A percentile compares a stretch with the other conserved stretches of the same genome.
Conservation (phyloP, 2,797 vertebrate species). For the Xenops minutus region DNA sequence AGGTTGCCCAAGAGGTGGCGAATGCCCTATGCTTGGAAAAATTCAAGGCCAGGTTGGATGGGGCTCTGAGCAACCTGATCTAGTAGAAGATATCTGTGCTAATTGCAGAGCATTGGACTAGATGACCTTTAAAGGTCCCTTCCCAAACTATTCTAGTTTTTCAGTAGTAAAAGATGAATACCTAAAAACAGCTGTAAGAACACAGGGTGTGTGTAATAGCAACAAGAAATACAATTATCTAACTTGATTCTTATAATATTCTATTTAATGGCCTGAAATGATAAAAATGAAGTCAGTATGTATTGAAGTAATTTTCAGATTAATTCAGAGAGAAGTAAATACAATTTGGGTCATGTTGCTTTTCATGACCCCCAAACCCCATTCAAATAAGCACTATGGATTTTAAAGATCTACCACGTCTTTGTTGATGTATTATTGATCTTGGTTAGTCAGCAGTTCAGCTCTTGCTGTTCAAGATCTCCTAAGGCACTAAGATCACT, state of each 20-base stretch:
- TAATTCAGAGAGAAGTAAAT: constrained; percentile 40
- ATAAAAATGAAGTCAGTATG: background rate
- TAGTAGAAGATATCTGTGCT: background rate
- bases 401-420: constrained; percentile 20
- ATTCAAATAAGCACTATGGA: constrained; percentile 30
- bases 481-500: background rate
- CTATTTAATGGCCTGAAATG: background rate
- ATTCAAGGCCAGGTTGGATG: background rate
- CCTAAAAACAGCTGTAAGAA: background rate
- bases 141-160: background rate
- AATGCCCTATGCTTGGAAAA: background rate
- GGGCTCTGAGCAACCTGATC: background rate
- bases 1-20: background rate
- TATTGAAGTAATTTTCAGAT: constrained; percentile 1
- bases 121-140: background rate
- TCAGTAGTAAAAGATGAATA: background rate
- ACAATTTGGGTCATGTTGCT: constrained; percentile 15
- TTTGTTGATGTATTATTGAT: constrained; percentile 52
- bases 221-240: background rate
- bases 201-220: background rate
- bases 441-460: constrained; percentile 37
- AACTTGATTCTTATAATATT: background rate
- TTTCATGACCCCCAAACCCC: background rate
- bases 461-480: background rate
- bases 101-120: background rate